Evolutionary conservation across 2,113 vertebrate genomes (phyloP).

Genomic region (Collichthys lucidus): DNA sequence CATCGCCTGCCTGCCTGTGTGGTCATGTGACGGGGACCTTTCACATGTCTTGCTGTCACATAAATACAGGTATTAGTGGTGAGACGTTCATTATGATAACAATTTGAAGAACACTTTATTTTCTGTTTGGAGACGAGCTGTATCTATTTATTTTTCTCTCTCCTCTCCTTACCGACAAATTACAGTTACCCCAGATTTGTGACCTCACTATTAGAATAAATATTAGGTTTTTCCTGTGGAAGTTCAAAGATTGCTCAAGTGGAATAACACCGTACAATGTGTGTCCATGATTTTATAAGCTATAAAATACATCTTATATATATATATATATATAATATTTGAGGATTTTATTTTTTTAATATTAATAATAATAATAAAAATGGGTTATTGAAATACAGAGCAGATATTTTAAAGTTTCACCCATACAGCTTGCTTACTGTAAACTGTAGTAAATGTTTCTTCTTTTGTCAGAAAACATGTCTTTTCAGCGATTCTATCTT

Average conservation of each 20-base stretch:
- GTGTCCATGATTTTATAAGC: not conserved
- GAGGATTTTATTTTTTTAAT: not conserved
- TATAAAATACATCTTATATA: not conserved
- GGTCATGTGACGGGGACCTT: slow-evolving; percentile 51
- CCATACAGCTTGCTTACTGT: not conserved
- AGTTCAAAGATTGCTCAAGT: not conserved
- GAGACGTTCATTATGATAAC: slow-evolving; percentile 30
- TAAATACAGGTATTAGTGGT: slow-evolving; percentile 45
- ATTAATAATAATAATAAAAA: not conserved
- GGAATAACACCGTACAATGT: not conserved
- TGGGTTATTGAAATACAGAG: not conserved
- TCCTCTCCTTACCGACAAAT: not conserved
- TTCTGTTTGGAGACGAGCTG: not conserved
- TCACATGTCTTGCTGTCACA: slow-evolving; percentile 27
- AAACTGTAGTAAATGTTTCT: not conserved
- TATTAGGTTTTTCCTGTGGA: no score
- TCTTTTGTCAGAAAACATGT: no score
- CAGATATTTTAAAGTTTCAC: not conserved
- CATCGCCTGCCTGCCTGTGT: slow-evolving; percentile 53
- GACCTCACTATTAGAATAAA: not conserved
- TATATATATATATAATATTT: no score
- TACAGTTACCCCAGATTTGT: not conserved
- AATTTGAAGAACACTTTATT: not conserved
- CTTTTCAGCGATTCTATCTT: not conserved
- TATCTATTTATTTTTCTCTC: not conserved